Conservation (phyloP, 2,797 vertebrate species). For the Oceanodroma leucorhoa region DNA sequence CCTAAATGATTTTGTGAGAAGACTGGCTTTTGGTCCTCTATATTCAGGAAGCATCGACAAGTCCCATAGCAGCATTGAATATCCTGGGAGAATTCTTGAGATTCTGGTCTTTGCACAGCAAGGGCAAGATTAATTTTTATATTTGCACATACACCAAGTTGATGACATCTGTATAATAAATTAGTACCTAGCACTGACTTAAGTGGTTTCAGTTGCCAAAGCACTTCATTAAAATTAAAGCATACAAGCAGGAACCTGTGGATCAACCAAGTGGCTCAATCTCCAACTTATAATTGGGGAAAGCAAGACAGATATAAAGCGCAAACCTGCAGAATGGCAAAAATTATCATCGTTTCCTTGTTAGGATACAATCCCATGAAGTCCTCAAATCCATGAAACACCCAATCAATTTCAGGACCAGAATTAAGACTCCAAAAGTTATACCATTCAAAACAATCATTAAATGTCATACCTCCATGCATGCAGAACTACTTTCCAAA, state of each 20-base stretch:
- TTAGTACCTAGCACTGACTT: neutral
- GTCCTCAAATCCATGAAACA: neutral
- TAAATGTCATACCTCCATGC: fast-evolving
- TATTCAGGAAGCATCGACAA: fast-evolving
- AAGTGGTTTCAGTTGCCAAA: neutral
- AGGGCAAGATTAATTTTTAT: neutral
- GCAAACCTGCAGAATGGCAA: neutral
- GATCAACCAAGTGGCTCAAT: neutral
- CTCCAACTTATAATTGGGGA: neutral
- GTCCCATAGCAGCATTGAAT: fast-evolving
- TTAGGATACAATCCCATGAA: neutral
- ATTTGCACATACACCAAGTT: neutral
- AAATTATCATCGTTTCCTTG: neutral
- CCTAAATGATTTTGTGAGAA: neutral
- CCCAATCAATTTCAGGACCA: neutral
- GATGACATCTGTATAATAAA: neutral
- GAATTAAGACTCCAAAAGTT: neutral
- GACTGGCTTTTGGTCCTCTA: neutral
- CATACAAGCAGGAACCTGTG: neutral
- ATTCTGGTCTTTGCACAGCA: neutral
- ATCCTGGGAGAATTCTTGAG: neutral
- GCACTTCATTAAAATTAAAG: neutral
- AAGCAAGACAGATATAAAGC: neutral
- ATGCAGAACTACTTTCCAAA: neutral
- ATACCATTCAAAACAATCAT: neutral